phyloP scores from a whole-genome alignment of 2,888 invertebrate genomes.

The Tiliacea aurago region DNA sequence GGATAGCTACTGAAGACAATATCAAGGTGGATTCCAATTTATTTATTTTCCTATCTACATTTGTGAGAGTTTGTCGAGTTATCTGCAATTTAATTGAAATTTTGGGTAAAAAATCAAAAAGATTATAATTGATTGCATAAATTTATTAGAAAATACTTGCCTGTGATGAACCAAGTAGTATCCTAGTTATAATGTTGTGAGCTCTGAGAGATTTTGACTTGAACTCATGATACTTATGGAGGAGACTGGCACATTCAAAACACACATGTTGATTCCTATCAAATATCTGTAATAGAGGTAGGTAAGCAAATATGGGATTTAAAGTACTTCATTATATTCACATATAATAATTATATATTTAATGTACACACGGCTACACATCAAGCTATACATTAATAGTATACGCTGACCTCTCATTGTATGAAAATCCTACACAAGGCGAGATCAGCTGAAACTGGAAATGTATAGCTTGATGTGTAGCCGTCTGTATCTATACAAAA shows the following conservation, averaged over 20 bases:
- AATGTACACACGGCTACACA: too few relatives aligned
- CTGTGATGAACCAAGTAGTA: constrained; percentile 46
- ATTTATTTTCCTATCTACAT: constrained; percentile 62
- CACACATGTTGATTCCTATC: constrained; percentile 61
- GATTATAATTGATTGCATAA: neutral
- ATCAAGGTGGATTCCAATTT: constrained; percentile 61
- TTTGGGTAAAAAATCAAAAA: neutral
- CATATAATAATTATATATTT: too few relatives aligned
- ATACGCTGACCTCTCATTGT: too few relatives aligned
- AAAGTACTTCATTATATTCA: neutral
- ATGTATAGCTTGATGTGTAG: too few relatives aligned
- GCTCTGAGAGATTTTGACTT: constrained; percentile 66
- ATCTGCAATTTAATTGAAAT: constrained; percentile 52
- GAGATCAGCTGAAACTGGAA: too few relatives aligned
- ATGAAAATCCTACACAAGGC: too few relatives aligned
- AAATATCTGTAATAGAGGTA: constrained; percentile 22
- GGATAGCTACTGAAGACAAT: constrained; percentile 24
- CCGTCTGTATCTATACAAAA: too few relatives aligned
- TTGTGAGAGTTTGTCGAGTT: constrained; percentile 51
- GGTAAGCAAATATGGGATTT: neutral
- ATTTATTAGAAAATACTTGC: constrained; percentile 34
- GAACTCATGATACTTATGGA: constrained; percentile 68
- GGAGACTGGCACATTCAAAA: constrained; percentile 67
- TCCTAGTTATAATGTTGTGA: constrained; percentile 54
- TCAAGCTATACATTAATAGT: too few relatives aligned